Evolutionary conservation across 2,113 vertebrate species (phyloP), one percentile per base, ranked within the genome.

Genomic region (Turdus rufiventris): DNA sequence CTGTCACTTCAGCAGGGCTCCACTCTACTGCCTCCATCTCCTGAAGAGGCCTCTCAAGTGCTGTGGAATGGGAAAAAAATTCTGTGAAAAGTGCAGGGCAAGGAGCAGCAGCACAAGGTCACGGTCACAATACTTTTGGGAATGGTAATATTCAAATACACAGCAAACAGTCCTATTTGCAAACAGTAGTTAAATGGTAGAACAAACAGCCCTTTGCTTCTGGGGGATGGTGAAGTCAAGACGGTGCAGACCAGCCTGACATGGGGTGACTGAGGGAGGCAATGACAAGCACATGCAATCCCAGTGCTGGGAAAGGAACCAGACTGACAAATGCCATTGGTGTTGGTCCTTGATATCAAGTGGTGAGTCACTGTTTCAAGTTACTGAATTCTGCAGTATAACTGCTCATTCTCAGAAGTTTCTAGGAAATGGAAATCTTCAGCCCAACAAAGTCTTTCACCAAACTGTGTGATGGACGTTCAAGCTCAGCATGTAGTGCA

Each of bases 401-500:
- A 48, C 29, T n/a, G 57, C 43, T 77, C 60, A 33, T 21, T n/a
- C 58, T 85, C 3, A 45, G 0, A 82, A 47, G 40, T 53, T 56
- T 73, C 74, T 72, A 53, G 72, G 65, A 84, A 51, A 67, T 43
- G 18, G 43, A 68, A 51, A 21, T 42, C 14, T 89, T 89, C 50
- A 73, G 54, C 12, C 50, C 53, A 82, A 83, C 40, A 31, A 94
- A 89, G 75, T 13, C 29, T 42, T 86, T 54, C 18, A 10, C 53
- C 31, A 21, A 11, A 10, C 1, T 40, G 53, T 14, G 25, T 0
- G 18, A 67, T 11, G 42, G 36, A 70, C 1, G 1, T 18, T 88
- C 45, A 71, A 80, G 28, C 21, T 74, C 57, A 45, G 67, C 14
- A 42, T 0, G 0, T 4, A 66, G 50, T 3, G 18, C 45, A 70